Evolutionary conservation across 2,797 vertebrate species (phyloP).

Genomic region (Sebastes iracundus): DNA sequence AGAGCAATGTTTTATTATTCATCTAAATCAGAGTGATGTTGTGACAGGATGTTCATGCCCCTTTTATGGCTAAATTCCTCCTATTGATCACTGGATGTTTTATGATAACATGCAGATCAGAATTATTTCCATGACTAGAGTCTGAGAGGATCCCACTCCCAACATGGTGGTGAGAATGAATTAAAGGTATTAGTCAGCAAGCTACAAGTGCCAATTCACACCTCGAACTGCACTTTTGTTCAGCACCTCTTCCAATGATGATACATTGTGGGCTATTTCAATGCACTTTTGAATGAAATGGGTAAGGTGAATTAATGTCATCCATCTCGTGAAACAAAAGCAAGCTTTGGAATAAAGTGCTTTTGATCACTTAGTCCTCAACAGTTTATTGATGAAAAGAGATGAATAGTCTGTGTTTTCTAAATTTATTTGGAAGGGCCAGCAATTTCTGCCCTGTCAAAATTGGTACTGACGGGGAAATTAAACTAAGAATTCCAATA

Average conservation of each 20-base stretch:
- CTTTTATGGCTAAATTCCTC: background rate
- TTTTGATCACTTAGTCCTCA: background rate
- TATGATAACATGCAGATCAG: background rate
- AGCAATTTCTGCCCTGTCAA: background rate
- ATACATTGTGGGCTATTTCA: background rate
- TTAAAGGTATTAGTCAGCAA: background rate
- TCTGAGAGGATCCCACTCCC: background rate
- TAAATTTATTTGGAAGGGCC: background rate
- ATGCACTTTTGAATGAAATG: background rate
- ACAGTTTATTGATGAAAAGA: background rate
- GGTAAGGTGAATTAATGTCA: background rate
- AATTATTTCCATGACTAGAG: background rate
- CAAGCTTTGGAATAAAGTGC: background rate
- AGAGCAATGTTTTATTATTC: background rate
- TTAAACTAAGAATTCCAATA: background rate
- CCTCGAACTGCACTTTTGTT: background rate
- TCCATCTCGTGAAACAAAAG: background rate
- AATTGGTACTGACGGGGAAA: background rate
- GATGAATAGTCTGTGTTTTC: background rate
- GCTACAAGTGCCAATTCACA: constrained; percentile 28
- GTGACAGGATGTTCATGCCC: background rate
- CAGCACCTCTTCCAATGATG: background rate
- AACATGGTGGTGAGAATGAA: background rate
- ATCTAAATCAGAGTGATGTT: background rate
- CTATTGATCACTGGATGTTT: background rate